Conservation (phyloP, 2,888 invertebrate genomes). For the Tipula confusa region DNA sequence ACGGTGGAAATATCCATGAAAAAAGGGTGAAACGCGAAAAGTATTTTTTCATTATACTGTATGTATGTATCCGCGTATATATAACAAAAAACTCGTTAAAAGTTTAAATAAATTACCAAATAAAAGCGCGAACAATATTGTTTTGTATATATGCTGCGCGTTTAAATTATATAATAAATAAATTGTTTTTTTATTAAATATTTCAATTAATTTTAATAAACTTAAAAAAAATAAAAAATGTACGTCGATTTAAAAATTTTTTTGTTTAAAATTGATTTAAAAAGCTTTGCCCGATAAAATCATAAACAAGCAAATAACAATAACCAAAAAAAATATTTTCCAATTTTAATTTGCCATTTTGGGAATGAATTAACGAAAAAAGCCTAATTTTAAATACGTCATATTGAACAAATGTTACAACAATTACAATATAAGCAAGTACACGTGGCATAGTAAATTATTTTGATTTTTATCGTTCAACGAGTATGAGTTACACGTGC, state of each 20-base stretch:
- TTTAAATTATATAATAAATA: background rate
- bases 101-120: slow-evolving; percentile 20
- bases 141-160: background rate
- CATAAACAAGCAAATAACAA: too few species aligned
- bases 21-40: background rate
- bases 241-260: background rate
- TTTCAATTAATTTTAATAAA: slow-evolving; percentile 25
- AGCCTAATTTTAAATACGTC: background rate
- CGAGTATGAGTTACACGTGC: too few species aligned
- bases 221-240: background rate
- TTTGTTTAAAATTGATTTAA: too few species aligned
- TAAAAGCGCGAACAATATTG: background rate
- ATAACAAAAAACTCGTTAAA: slow-evolving; percentile 1
- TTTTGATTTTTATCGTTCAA: too few species aligned
- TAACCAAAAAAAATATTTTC: background rate
- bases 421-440: too few species aligned
- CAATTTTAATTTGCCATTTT: background rate
- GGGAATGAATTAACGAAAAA: background rate
- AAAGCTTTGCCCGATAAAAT: too few species aligned
- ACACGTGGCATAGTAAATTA: too few species aligned
- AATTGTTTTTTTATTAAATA: background rate
- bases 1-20: background rate
- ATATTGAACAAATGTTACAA: too few species aligned
- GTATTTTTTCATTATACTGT: background rate
- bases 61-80: too few species aligned